Percentiles rank a stretch among this genome's conserved stretches.
Conservation (phyloP, 2,888 invertebrate species). For the Noctua fimbriata region DNA sequence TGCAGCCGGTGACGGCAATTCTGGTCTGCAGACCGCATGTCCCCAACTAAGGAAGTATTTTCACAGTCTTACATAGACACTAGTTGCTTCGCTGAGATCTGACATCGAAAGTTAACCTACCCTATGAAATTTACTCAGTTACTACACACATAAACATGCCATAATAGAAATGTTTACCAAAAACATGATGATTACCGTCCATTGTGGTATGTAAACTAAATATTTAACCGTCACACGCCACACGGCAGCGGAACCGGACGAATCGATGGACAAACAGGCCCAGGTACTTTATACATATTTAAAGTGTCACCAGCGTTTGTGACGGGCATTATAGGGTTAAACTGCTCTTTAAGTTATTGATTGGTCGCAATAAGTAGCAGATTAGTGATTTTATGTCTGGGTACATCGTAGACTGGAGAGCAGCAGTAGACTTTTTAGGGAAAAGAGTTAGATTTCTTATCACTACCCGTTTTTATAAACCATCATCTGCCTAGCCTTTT, state of each 20-base stretch:
- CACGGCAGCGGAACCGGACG: conserved; percentile 10
- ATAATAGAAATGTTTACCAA: not conserved
- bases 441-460: too few species aligned
- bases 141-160: not conserved
- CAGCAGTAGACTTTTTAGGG: too few species aligned
- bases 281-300: conserved; percentile 33
- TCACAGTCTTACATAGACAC: too few species aligned
- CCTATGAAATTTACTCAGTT: too few species aligned
- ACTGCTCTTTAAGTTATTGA: conserved; percentile 11
- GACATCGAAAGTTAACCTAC: too few species aligned
- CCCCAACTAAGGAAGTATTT: too few species aligned
- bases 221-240: not conserved
- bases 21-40: too few species aligned
- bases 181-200: not conserved
- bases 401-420: not conserved
- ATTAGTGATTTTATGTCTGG: not conserved
- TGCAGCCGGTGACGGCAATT: too few species aligned
- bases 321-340: conserved; percentile 17
- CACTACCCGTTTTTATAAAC: too few species aligned
- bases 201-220: conserved; percentile 12
- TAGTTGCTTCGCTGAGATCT: too few species aligned
- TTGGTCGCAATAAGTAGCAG: not conserved
- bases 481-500: too few species aligned
- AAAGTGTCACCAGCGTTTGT: not conserved
- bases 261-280: conserved; percentile 13